These are phyloP conservation scores for Rhynchophorus ferrugineus DNA, from an alignment of 1,140 invertebrate genomes.

Conservation along the genomic window DNA sequence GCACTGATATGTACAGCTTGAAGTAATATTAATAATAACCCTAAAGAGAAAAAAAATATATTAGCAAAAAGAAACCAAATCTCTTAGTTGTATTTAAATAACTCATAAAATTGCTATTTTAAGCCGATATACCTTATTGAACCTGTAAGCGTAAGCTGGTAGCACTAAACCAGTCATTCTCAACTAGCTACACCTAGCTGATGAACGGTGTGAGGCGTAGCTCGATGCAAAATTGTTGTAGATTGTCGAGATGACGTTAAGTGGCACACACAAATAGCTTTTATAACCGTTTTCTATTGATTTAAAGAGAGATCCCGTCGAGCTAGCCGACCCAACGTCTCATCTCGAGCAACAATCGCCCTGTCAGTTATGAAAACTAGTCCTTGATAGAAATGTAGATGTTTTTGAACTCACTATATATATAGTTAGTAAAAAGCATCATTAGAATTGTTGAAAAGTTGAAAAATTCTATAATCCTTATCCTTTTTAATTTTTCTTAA, in stretches of 20 bases:
- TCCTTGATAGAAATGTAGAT: too few species aligned
- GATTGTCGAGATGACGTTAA: conserved; percentile 1
- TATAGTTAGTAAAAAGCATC: too few species aligned
- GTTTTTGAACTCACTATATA: too few species aligned
- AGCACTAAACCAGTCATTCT: not conserved
- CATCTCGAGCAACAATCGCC: too few species aligned
- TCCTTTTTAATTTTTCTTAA: too few species aligned
- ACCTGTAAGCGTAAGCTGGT: not conserved
- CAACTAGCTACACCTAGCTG: conserved; percentile 1
- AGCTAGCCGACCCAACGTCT: too few species aligned
- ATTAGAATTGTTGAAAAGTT: too few species aligned
- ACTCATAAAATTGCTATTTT: too few species aligned
- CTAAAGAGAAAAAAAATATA: not conserved
- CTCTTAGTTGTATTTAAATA: too few species aligned
- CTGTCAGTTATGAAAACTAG: too few species aligned
- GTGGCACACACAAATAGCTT: not conserved
- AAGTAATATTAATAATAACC: not conserved
- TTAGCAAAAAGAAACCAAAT: not conserved
- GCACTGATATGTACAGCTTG: not conserved
- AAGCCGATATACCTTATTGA: not conserved
- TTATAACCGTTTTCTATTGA: not conserved
- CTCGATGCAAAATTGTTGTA: conserved; percentile 4
- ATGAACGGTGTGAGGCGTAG: not conserved
- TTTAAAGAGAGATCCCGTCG: not conserved
- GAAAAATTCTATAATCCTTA: too few species aligned